Base-by-base conservation (phyloP, 1,140 invertebrate species). In the Aphidius gifuensis region DNA sequence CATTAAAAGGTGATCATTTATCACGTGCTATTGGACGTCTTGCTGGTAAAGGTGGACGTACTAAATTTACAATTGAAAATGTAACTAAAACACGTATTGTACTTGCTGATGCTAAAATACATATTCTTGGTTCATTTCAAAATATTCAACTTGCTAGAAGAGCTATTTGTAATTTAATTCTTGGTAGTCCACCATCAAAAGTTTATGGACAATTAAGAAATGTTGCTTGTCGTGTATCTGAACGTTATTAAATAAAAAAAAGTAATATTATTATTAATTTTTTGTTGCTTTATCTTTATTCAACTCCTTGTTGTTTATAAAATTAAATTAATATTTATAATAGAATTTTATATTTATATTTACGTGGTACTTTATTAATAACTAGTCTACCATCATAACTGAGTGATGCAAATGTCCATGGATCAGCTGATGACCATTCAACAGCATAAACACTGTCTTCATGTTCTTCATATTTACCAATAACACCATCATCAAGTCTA, bases 11-110 rank as follows among this genome's bases (percentile, higher is more conserved):
- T 9, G 97, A 99, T 79, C 97, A 99, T 80, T 83, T 97, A 64
- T 91, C 94, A 32, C 83, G 97, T 79, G 97, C 97, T 0, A 94
- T 99, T 71, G 97, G 97, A 23, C 85, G 97, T 69, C 83, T 99
- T 49, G 97, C 97, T 11, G 98, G 98, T 0, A 98, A 99, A 84
- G 92, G 94, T 62, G 98, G 97, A 23, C 87, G 93, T 64, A 99
- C 96, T 5, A 99, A 98, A 76, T 98, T 94, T 72, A 98, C 96
- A 4, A 99, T 99, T 74, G 97, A 99, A 83, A 99, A 99, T 82
- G 94, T 93, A 0, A 99, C 97, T 8, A 99, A 98, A 82, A 99
- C 97, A 0, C 88, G 98, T 80, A 98, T 99, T 71, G 94, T 99
- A 23, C 79, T 99, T 58, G 97, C 97, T 48, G 96, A 99, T 74